Evolutionary conservation across 2,797 vertebrate species (phyloP).

Genomic region (Hephaestus fuliginosus): DNA sequence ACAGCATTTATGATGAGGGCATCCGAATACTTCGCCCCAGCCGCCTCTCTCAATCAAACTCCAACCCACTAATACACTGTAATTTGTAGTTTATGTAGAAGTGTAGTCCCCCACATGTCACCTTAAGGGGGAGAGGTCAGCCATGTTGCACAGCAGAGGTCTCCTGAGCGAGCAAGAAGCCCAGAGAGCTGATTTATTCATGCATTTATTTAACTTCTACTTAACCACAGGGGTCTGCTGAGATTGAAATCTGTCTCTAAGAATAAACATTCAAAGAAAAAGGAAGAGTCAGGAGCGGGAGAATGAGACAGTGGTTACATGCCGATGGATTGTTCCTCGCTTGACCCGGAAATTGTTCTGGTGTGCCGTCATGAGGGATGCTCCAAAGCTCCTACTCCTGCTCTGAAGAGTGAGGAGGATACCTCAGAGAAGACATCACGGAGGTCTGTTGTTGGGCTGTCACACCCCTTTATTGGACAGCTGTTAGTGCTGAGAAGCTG

Average conservation of each 20-base stretch:
- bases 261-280: background rate
- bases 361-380: background rate
- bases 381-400: too few relatives aligned
- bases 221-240: background rate
- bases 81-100: background rate
- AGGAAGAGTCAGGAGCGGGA: background rate
- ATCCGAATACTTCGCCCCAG: background rate
- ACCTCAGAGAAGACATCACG: background rate
- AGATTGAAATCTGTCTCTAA: background rate
- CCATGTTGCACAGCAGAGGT: background rate
- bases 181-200: background rate
- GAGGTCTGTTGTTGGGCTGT: background rate
- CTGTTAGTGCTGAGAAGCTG: background rate
- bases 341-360: background rate
- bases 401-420: too few relatives aligned
- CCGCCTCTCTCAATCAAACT: background rate
- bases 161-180: background rate
- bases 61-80: background rate
- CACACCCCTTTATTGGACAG: background rate
- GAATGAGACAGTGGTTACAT: background rate
- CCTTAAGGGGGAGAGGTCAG: background rate
- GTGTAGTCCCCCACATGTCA: background rate
- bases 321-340: background rate
- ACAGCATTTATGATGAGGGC: constrained; percentile 25
- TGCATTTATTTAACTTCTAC: background rate